Evolutionary conservation across 1,140 invertebrate genomes (phyloP).

Genomic region (Diabrotica undecimpunctata): DNA sequence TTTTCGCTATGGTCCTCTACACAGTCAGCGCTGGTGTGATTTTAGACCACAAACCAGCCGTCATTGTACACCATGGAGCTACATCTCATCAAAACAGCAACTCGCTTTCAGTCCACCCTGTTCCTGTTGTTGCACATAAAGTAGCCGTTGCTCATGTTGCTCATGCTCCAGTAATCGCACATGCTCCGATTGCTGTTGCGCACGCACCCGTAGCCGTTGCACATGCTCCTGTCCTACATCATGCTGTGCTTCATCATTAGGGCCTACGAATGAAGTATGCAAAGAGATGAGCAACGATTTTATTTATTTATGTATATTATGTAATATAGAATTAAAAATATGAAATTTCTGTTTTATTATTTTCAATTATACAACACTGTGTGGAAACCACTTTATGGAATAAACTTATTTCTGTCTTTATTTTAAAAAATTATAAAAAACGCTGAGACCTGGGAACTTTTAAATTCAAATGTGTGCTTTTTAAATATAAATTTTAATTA

Average conservation of each 20-base stretch:
- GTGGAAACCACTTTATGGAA: too few species aligned
- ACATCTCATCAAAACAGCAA: constrained; percentile 32
- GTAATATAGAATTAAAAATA: too few species aligned
- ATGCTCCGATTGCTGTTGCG: constrained; percentile 18
- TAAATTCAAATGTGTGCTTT: too few species aligned
- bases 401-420: too few species aligned
- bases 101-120: constrained; percentile 23
- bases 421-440: too few species aligned
- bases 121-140: constrained; percentile 27
- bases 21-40: constrained; percentile 25
- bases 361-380: too few species aligned
- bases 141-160: constrained; percentile 23
- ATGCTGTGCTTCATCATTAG: background rate
- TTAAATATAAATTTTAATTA: too few species aligned
- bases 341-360: too few species aligned
- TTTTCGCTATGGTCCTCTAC: constrained; percentile 19
- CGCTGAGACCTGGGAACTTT: too few species aligned
- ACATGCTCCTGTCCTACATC: background rate
- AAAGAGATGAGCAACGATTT: background rate
- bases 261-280: background rate
- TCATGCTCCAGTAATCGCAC: constrained; percentile 3
- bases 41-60: constrained; percentile 12
- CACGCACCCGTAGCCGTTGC: constrained; percentile 5
- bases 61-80: constrained; percentile 23
- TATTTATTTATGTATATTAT: background rate